phyloP scores from a whole-genome alignment of 2,888 invertebrate genomes.

The Apomyelois bistriatella region DNA sequence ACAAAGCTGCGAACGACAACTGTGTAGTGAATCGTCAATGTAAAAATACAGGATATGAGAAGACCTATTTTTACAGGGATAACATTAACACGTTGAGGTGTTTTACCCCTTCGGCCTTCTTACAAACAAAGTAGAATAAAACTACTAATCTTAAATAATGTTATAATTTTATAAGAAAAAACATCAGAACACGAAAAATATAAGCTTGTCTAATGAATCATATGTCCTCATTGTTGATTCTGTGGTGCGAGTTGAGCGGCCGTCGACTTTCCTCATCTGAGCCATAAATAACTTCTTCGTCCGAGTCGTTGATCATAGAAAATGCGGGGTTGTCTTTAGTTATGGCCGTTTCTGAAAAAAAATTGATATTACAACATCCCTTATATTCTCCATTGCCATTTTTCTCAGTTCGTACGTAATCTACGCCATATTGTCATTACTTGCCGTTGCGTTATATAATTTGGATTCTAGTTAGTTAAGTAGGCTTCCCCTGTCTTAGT shows the following conservation, averaged over 20 bases:
- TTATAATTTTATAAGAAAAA: slow-evolving; percentile 53
- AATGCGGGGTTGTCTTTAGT: slow-evolving; percentile 98
- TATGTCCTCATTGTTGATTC: slow-evolving; percentile 81
- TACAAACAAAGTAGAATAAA: slow-evolving; percentile 14
- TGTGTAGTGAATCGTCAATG: no score
- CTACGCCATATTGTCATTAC: not conserved
- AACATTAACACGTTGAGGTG: no score
- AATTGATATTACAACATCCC: slow-evolving; percentile 1
- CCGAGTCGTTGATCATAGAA: slow-evolving; percentile 99
- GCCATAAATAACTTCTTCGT: slow-evolving; percentile 97
- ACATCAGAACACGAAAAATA: slow-evolving; percentile 40
- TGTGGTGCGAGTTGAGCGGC: slow-evolving; percentile 85
- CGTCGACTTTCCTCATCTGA: slow-evolving; percentile 93
- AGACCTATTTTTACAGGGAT: no score
- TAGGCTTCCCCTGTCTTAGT: no score
- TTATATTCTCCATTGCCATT: no score
- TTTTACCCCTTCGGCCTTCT: no score
- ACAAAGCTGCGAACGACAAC: no score
- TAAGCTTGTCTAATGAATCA: slow-evolving; percentile 43
- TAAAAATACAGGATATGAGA: no score
- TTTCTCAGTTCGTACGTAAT: no score
- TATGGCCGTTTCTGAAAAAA: slow-evolving; percentile 89
- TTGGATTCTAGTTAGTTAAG: no score
- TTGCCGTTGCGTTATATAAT: no score
- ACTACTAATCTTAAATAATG: slow-evolving; percentile 18